A percentile compares a stretch with the other conserved stretches of the same genome.
These are phyloP conservation scores for Sciaenops ocellatus DNA, from an alignment of 2,797 vertebrate genomes.

Conservation along the genomic window DNA sequence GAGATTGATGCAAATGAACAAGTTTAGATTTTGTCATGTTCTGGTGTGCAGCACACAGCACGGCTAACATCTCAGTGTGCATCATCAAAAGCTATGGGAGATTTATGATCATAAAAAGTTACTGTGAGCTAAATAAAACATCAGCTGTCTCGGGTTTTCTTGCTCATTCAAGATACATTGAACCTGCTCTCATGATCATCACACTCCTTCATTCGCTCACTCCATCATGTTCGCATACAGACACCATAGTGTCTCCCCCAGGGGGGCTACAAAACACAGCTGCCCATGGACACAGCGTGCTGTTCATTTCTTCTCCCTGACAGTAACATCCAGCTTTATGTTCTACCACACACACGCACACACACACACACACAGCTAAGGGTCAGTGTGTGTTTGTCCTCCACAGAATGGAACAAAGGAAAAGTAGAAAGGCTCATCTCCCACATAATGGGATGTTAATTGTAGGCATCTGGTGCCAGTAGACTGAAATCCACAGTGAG, in stretches of 20 bases:
- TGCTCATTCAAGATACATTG: too few relatives aligned
- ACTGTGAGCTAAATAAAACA: background rate
- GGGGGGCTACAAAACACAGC: background rate
- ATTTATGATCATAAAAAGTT: background rate
- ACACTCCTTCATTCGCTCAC: background rate
- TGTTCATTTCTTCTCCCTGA: background rate
- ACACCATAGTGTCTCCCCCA: background rate
- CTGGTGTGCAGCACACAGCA: too few relatives aligned
- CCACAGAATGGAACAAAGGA: background rate
- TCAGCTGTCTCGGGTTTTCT: background rate
- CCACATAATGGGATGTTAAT: slow-evolving; percentile 7
- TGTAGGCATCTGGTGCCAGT: background rate
- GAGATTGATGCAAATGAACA: too few relatives aligned
- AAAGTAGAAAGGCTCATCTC: slow-evolving; percentile 1
- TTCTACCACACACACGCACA: background rate
- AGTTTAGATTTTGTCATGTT: too few relatives aligned
- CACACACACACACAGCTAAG: background rate
- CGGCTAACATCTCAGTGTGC: too few relatives aligned
- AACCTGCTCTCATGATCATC: background rate
- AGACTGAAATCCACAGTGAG: background rate
- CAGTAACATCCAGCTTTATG: slow-evolving; percentile 5
- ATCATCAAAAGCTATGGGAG: background rate
- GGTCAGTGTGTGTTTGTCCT: background rate
- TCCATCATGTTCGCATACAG: background rate
- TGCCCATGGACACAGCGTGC: background rate